Evolutionary conservation across 2,888 invertebrate genomes (phyloP), one percentile per base, ranked within the genome.

Genomic region (Drosophila dives): DNA sequence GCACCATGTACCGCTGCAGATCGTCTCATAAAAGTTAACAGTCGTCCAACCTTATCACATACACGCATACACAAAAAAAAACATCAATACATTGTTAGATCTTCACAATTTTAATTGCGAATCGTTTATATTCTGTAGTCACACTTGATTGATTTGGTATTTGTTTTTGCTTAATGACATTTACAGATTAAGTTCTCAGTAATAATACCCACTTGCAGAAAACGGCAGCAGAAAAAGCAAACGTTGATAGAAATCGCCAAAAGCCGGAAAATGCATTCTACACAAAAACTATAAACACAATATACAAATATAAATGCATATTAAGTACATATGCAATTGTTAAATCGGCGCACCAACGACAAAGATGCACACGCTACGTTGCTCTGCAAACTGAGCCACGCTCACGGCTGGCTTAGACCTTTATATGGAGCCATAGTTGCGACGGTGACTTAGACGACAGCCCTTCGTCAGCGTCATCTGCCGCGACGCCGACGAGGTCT

Each of bases 231-330:
- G 75, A 59, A 88, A 68, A 50, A 88, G 64, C 56, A 88, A 75
- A 29, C 82, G 80, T 63, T 89, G 86, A 60, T 88, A 88, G 69
- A 88, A 81, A 40, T 83, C 77, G 51, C 79, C 79, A 55, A 88
- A 68, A 42, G 76, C 73, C 66, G 86, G 85, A 82, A 88, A 87
- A 77, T 84, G 80, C 87, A 88, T 88, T 86, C 67, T 61, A 64
- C 51, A 65, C 64, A 72, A 54, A 32, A 40, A 58, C 42, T 45
- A 56, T 59, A 61, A 45, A 23, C 32, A 58, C 53, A 33, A 61
- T 34, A n/a, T 40, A 38, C n/a, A 36, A 17, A 17, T 26, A 36
- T 12, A 23, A 29, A 15, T 29, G 26, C 45, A 34, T 15, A 32
- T 56, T 40, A 23, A 34, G 29, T 54, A 55, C 26, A 40, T 36